Base-by-base conservation (phyloP, 2,888 invertebrate species). In the Carcina quercana region DNA sequence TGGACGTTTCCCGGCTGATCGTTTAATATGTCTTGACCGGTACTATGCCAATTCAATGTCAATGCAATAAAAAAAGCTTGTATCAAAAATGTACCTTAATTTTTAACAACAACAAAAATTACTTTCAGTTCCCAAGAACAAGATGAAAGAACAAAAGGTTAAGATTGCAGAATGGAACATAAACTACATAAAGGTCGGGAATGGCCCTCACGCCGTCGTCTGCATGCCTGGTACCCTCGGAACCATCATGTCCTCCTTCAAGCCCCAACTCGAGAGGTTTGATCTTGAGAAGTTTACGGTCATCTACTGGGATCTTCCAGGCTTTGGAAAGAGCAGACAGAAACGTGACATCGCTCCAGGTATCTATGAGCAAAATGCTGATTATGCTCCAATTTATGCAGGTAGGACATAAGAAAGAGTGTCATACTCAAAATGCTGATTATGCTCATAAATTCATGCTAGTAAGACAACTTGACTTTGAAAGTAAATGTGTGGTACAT, bases 271-370 rank as follows among this genome's bases (percentile, higher is more conserved):
- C 6, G 88, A 91, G 47, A 83, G 88, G 35, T 71, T 93, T 20
- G 79, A 90, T 56, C 72, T 65, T 39, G 69, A 85, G 2, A 86
- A 88, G 53, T 88, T 91, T 43, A 90, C 89, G 1, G 44, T 91
- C 15, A 66, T 91, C 6, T 91, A 87, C 0, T 93, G 92, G 92
- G 96, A 96, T 69, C 95, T 95, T 0, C 92, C 93, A 0, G 96
- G 96, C 0, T 95, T 94, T 75, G 96, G 96, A 1, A 88, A 88
- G 38, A 95, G 94, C 37, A 86, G 91, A 40, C 95, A 95, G 0
- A 76, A 88, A 14, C 86, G 92, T 41, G 76, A 87, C n/a, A 95
- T 93, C 59, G 74, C 86, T 0, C 51, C 79, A 0, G 86, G 92
- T 48, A 94, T 93, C 63, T 90, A 89, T 49, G 86, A 89, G 33